Percentiles rank a stretch among this genome's conserved stretches.
phyloP scores from a whole-genome alignment of 2,113 vertebrate species.

The Amphiprion ocellaris region DNA sequence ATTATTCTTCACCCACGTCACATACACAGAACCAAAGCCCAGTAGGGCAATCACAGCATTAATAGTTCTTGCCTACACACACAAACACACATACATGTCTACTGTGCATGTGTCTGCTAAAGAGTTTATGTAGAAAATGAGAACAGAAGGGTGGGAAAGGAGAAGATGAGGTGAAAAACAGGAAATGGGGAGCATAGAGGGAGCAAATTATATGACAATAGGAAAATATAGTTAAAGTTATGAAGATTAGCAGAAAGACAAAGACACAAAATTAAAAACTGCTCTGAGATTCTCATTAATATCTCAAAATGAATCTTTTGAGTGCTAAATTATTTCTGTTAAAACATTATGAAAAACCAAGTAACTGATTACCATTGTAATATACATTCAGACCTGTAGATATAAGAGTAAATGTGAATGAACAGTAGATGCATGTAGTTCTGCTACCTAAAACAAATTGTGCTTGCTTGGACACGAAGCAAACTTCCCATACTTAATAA shows the following conservation, averaged over 20 bases:
- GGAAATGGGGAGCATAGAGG: background rate
- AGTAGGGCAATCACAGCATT: conserved; percentile 64
- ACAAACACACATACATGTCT: conserved; percentile 7
- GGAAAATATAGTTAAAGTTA: conserved; percentile 18
- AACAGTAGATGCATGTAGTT: too few relatives aligned
- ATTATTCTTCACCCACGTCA: conserved; percentile 68
- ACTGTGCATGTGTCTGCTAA: conserved; percentile 22
- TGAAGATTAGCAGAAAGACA: conserved; percentile 1
- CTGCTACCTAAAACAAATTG: too few relatives aligned
- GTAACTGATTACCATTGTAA: too few relatives aligned
- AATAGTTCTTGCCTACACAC: conserved; percentile 51
- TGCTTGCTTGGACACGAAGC: too few relatives aligned
- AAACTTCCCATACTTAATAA: too few relatives aligned
- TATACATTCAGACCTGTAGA: too few relatives aligned
- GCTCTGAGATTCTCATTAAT: background rate
- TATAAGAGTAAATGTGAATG: too few relatives aligned
- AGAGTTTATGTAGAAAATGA: conserved; percentile 39
- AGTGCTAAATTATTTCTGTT: too few relatives aligned
- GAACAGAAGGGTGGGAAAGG: background rate
- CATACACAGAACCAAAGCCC: conserved; percentile 51
- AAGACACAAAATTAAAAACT: conserved; percentile 5
- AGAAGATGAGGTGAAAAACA: conserved; percentile 26
- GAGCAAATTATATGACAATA: conserved; percentile 18
- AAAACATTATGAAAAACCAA: background rate
- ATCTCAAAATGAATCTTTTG: background rate